Conservation (phyloP, 2,113 vertebrate species). For the Phyllostomus discolor region DNA sequence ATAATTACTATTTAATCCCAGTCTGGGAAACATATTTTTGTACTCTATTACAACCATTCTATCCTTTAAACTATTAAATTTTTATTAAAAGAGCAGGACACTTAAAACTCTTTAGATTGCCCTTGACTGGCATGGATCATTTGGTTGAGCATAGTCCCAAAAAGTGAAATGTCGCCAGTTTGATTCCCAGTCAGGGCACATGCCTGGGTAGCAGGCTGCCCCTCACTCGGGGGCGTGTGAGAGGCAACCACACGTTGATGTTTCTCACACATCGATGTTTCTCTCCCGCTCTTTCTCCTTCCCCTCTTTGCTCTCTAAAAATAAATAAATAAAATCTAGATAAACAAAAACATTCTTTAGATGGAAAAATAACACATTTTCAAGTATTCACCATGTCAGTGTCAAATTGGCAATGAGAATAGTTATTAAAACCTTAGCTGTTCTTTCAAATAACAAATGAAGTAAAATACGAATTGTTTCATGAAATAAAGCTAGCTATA, state of each 20-base stretch:
- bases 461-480: conserved; percentile 53
- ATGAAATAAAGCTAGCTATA: conserved; percentile 34
- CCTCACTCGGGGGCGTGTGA: too few relatives aligned
- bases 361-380: conserved; percentile 38
- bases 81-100: conserved; percentile 27
- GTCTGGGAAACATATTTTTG: not conserved
- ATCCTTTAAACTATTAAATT: not conserved
- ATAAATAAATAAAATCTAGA: too few relatives aligned
- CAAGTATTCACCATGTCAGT: conserved; percentile 17
- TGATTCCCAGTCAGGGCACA: too few relatives aligned
- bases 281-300: too few relatives aligned
- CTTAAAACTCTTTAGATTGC: not conserved
- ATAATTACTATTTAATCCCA: conserved; percentile 3
- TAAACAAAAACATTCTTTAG: not conserved
- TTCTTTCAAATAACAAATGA: conserved; percentile 48
- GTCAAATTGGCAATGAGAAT: conserved; percentile 6
- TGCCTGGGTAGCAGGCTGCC: too few relatives aligned
- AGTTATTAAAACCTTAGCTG: conserved; percentile 38
- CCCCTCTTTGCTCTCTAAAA: too few relatives aligned
- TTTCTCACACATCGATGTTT: too few relatives aligned
- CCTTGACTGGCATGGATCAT: too few relatives aligned
- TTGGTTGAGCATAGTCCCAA: too few relatives aligned
- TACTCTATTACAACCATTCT: not conserved
- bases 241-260: too few relatives aligned
- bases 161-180: too few relatives aligned